Evolutionary conservation across 2,888 invertebrate genomes (phyloP), one percentile per base, ranked within the genome.

Genomic region (Lasioglossum morio): DNA sequence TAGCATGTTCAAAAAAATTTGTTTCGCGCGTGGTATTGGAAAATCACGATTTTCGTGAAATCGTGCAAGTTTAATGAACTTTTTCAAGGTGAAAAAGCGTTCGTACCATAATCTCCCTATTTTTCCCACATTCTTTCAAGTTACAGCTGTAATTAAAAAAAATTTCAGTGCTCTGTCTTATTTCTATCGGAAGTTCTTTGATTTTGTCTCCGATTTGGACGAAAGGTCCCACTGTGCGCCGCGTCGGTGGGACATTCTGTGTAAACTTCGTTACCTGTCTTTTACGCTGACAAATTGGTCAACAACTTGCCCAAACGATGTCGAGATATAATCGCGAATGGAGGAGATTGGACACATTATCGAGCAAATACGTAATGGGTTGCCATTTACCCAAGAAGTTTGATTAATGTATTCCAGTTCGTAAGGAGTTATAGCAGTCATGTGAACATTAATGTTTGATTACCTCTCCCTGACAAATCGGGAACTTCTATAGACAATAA

Each of bases 261-360:
- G 37, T 23, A 69, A 69, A 34, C 69, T 69, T 37, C 69, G 37
- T 69, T 69, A 69, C 34, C 69, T 69, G 40, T 70, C 40, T n/a
- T 70, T 40, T 70, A n/a, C 14, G 14, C 23, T 40, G 40, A 70
- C 37, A 70, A 40, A 70, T 70, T 70, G 70, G 70, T 70, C 40
- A 70, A 70, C 70, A 40, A 40, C 40, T 70, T 70, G n/a, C n/a
- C 70, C 37, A 70, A 70, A 40, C 40, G n/a, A n/a, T 40, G 40
- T 70, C 23, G 14, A 40, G 70, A 70, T 70, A 70, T 40, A n/a
- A 70, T 70, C 70, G 40, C 70, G 40, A 40, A 70, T 40, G 70
- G 40, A 70, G 70, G n/a, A 70, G 70, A n/a, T 70, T 70, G 70
- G n/a, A 4, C 14, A 40, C 40, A 70, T 23, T 70, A 70, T 70